Conservation (phyloP, 2,113 vertebrate genomes). For the Sinosuthora webbiana region DNA sequence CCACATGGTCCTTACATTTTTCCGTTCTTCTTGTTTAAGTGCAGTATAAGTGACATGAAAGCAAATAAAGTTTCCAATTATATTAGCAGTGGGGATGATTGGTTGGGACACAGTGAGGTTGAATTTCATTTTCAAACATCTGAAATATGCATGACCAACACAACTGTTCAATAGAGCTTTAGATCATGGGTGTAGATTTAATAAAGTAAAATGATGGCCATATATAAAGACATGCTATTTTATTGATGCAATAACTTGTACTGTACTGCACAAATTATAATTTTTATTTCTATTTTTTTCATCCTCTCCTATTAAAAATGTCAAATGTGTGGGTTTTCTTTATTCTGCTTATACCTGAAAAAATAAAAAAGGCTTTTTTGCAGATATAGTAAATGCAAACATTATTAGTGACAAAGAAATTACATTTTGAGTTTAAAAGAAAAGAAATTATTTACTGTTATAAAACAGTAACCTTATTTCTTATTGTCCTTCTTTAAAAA, state of each 20-base stretch:
- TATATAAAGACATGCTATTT: neutral
- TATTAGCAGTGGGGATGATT: neutral
- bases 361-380: neutral
- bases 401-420: neutral
- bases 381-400: neutral
- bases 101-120: neutral
- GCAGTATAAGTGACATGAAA: neutral
- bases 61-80: neutral
- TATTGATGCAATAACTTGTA: slow-evolving; percentile 22
- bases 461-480: neutral
- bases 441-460: neutral
- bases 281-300: slow-evolving; percentile 30
- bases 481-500: neutral
- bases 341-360: neutral
- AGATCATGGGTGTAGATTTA: slow-evolving; percentile 3
- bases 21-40: neutral
- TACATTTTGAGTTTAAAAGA: neutral
- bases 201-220: slow-evolving; percentile 23
- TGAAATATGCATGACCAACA: slow-evolving; percentile 23
- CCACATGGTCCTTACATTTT: neutral
- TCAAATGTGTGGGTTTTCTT: neutral
- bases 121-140: neutral
- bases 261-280: neutral
- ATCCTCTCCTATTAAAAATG: neutral
- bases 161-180: neutral